Base-by-base conservation (phyloP, 2,888 invertebrate genomes). In the Metopia argyrocephala region DNA sequence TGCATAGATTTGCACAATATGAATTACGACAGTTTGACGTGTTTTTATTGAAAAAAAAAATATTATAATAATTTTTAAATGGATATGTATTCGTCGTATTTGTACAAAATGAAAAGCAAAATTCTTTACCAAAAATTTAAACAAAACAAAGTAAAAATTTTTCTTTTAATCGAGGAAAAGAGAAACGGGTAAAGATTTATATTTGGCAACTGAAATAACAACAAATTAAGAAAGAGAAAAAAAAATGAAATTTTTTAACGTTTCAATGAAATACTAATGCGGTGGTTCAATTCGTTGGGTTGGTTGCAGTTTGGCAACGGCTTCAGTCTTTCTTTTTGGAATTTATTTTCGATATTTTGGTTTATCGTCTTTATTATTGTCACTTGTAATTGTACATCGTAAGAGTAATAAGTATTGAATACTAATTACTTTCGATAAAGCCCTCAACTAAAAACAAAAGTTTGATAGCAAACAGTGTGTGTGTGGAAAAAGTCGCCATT, bases 381-480 rank as follows among this genome's bases (percentile, higher is more conserved):
- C 81, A 78, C 69, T 78, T 75, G 81, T 78, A 81, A 81, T 69
- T 74, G 74, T 61, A 74, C 50, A 66, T 70, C 78, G 81, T 70
- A 81, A 81, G 70, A 75, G 69, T 65, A 31, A 52, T 70, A 46
- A 52, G 78, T 70, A 62, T 75, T 78, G 81, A 59, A 81, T 81
- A 81, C 74, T 70, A 81, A 81, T 81, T 70, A 76, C 18, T 70
- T 65, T 61, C 46, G 48, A 57, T 61, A 45, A 57, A 45, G 76
- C 64, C 73, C 64, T 71, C 64, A 76, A 76, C 54, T 38, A 12
- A 12, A 38, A 31, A 7, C 3, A 0, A 31, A 38, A 50, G 28
- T n/a, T 62, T 27, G 46, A 57, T 23, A 23, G 6, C 15, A 65
- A 69, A 69, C 65, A 59, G 73, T 69, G 73, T 65, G 65, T 65